phyloP scores from a whole-genome alignment of 2,113 vertebrate species.

The Glareola pratincola region DNA sequence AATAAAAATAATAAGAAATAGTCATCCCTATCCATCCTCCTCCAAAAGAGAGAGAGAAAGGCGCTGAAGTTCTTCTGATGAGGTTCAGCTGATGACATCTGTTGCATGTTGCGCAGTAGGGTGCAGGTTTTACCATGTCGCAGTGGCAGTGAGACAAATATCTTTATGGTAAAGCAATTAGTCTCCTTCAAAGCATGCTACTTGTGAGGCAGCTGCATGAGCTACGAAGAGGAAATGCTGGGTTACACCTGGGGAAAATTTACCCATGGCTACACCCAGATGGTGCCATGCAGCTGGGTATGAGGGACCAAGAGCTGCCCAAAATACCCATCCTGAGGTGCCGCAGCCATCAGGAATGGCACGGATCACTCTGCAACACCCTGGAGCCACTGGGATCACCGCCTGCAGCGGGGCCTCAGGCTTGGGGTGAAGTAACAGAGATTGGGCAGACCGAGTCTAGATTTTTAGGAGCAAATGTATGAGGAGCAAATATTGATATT shows the following conservation, averaged over 20 bases:
- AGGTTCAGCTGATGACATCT: background rate
- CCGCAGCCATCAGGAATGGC: background rate
- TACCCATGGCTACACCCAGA: background rate
- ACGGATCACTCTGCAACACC: accelerated
- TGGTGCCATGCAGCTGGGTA: background rate
- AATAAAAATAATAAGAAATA: background rate
- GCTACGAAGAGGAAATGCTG: background rate
- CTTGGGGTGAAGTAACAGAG: background rate
- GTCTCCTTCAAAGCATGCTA: background rate
- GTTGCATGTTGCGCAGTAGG: background rate
- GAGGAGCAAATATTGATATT: background rate
- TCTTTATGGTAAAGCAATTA: background rate
- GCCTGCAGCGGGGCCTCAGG: accelerated
- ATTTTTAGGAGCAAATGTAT: background rate
- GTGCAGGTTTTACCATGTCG: background rate
- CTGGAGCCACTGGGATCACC: accelerated
- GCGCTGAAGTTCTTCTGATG: background rate
- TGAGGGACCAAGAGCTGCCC: background rate
- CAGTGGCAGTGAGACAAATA: background rate
- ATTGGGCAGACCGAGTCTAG: background rate
- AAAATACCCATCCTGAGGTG: background rate
- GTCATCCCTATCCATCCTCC: background rate
- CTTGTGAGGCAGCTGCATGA: background rate
- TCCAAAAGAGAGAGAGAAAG: background rate
- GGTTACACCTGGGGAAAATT: background rate